These are phyloP conservation scores for Peromyscus leucopus DNA, from an alignment of 2,113 vertebrate species.

Conservation along the genomic window DNA sequence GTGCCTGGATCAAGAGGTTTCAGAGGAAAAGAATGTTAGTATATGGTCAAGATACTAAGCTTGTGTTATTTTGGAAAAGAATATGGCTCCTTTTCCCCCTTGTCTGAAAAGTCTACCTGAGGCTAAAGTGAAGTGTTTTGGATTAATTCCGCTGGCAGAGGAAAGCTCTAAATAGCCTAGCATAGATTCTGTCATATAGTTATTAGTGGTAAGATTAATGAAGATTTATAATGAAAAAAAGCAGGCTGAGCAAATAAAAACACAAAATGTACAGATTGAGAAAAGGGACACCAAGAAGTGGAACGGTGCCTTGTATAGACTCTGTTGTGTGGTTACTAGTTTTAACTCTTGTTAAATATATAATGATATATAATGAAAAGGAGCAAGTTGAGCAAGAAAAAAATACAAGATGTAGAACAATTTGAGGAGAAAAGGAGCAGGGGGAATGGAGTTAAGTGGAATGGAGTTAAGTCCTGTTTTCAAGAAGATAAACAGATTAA, in stretches of 20 bases:
- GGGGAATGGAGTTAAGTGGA: neutral
- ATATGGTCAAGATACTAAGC: neutral
- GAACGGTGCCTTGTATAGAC: too few relatives aligned
- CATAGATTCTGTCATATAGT: neutral
- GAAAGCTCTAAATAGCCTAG: neutral
- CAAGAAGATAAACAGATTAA: too few relatives aligned
- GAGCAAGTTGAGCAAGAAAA: neutral
- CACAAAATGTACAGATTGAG: too few relatives aligned
- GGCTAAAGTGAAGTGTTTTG: neutral
- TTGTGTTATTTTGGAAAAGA: neutral
- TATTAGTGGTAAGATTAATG: neutral
- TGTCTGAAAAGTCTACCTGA: neutral
- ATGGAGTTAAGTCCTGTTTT: too few relatives aligned
- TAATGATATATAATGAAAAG: neutral
- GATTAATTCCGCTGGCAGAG: neutral
- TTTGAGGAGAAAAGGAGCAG: neutral
- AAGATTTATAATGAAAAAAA: neutral
- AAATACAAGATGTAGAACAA: neutral
- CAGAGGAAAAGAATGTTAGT: neutral
- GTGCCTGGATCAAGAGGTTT: neutral
- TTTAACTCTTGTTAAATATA: too few relatives aligned
- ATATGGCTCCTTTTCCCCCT: neutral
- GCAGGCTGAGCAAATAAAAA: neutral
- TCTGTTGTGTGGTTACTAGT: neutral
- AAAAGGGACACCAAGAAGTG: too few relatives aligned